phyloP scores from a whole-genome alignment of 2,888 invertebrate species.

The Endotricha flammealis region DNA sequence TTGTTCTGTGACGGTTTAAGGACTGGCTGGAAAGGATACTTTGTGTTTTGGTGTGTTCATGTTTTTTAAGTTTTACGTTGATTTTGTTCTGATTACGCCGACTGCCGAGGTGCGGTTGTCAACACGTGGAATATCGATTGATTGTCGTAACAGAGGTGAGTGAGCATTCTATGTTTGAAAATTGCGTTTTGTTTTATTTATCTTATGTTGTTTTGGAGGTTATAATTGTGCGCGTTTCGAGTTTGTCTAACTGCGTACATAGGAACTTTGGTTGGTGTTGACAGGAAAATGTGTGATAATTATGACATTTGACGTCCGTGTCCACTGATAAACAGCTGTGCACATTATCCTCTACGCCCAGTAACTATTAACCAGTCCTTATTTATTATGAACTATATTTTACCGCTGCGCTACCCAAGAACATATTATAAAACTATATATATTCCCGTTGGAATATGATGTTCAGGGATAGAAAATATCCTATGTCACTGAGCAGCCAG shows the following conservation, averaged over 20 bases:
- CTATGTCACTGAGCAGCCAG: no score
- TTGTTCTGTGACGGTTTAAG: conserved; percentile 44
- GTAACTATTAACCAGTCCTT: no score
- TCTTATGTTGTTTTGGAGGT: background rate
- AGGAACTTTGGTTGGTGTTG: background rate
- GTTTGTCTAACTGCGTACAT: background rate
- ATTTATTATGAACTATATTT: no score
- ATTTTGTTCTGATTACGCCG: conserved; percentile 36
- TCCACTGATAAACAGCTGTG: conserved; percentile 44
- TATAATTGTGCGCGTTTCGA: no score
- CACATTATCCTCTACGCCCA: conserved; percentile 1
- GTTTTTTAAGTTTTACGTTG: conserved; percentile 37
- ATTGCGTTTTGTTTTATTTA: conserved; percentile 4
- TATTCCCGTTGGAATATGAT: no score
- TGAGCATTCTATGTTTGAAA: conserved; percentile 17
- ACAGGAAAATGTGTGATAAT: conserved; percentile 40
- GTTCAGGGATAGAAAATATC: no score
- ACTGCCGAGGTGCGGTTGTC: conserved; percentile 38
- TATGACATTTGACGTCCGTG: conserved; percentile 35
- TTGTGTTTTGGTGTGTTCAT: conserved; percentile 32
- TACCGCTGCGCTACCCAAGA: no score
- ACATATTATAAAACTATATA: no score
- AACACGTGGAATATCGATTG: conserved; percentile 59
- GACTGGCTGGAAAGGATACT: conserved; percentile 29
- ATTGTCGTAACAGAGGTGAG: conserved; percentile 41